Conservation (phyloP, 2,888 invertebrate genomes). For the Acholoe squamosa region DNA sequence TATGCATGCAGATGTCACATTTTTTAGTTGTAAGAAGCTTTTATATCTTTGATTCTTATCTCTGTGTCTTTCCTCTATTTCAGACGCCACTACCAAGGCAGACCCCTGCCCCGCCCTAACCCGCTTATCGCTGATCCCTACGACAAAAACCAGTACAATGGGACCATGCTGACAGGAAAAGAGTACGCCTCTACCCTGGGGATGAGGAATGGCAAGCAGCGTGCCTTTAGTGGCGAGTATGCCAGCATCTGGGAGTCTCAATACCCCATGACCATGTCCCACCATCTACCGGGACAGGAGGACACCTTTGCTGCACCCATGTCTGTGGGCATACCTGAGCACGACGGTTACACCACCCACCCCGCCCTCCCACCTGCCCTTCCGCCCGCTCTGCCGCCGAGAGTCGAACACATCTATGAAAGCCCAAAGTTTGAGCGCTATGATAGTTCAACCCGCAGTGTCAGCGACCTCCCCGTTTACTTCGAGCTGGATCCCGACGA, state of each 20-base stretch:
- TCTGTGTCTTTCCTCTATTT: background rate
- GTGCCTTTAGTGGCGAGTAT: conserved; percentile 58
- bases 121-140: conserved; percentile 39
- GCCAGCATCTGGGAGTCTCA: conserved; percentile 64
- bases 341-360: conserved; percentile 45
- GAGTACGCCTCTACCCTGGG: conserved; percentile 54
- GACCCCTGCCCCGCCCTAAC: conserved; percentile 49
- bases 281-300: conserved; percentile 22
- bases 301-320: conserved; percentile 47
- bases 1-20: no score
- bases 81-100: conserved; percentile 13
- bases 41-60: background rate
- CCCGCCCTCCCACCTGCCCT: background rate
- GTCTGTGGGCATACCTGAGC: conserved; percentile 29
- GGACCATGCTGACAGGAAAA: conserved; percentile 10
- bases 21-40: background rate
- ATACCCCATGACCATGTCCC: conserved; percentile 37
- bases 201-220: conserved; percentile 23
- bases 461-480: conserved; percentile 56
- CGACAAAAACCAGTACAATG: conserved; percentile 56
- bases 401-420: conserved; percentile 63
- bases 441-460: conserved; percentile 8
- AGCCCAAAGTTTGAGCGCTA: conserved; percentile 63
- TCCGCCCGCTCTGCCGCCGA: conserved; percentile 12
- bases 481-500: conserved; percentile 63